These are phyloP conservation scores for Eciton burchellii DNA, from an alignment of 1,140 invertebrate species.

Conservation along the genomic window DNA sequence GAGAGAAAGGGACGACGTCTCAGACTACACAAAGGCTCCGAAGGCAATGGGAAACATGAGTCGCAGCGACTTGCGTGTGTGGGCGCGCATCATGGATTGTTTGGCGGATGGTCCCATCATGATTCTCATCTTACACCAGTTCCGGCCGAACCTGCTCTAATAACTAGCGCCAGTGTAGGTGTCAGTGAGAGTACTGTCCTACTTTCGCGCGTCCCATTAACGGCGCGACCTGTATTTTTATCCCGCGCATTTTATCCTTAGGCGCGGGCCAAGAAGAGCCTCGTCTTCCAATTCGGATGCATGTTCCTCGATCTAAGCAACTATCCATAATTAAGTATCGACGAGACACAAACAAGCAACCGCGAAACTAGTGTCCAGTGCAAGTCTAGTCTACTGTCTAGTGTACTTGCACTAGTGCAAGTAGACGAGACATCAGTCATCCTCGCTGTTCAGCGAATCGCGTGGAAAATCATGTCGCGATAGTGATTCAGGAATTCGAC, in stretches of 20 bases:
- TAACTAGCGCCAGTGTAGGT: background rate
- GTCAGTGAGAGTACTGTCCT: background rate
- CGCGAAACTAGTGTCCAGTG: no score
- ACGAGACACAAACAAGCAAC: no score
- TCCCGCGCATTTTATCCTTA: background rate
- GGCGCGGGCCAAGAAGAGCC: no score
- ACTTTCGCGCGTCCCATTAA: background rate
- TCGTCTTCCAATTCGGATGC: no score
- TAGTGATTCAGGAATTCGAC: no score
- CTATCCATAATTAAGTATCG: no score
- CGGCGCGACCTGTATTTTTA: background rate
- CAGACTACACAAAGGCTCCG: background rate
- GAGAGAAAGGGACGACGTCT: background rate
- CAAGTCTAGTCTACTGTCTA: no score
- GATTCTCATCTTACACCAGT: slow-evolving; percentile 20
- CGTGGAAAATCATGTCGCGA: no score
- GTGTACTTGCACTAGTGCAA: no score
- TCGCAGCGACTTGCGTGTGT: background rate
- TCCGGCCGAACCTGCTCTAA: slow-evolving; percentile 2
- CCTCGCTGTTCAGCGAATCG: background rate
- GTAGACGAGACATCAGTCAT: no score
- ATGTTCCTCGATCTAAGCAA: no score
- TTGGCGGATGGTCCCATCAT: slow-evolving; percentile 17
- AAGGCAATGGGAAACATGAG: background rate
- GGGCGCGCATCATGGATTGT: slow-evolving; percentile 8